A percentile compares a stretch with the other conserved stretches of the same genome.
Evolutionary conservation across 2,888 invertebrate species (phyloP).

Genomic region (Napeogenes inachia): DNA sequence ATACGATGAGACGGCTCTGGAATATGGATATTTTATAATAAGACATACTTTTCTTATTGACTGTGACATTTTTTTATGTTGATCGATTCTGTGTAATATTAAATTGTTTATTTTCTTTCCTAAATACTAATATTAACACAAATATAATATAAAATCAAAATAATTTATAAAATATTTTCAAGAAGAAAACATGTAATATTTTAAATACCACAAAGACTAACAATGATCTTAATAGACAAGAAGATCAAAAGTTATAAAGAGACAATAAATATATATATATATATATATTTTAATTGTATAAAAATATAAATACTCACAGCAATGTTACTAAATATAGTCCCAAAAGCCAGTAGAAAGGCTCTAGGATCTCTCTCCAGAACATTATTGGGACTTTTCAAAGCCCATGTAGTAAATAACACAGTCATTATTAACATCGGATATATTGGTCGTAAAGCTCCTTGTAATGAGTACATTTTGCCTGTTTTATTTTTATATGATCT

Average conservation of each 20-base stretch:
- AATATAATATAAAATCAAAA: too few relatives aligned
- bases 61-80: too few relatives aligned
- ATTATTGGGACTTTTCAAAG: slow-evolving; percentile 82
- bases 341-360: slow-evolving; percentile 90
- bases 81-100: too few relatives aligned
- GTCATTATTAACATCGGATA: slow-evolving; percentile 76
- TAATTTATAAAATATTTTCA: too few relatives aligned
- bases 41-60: too few relatives aligned
- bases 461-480: slow-evolving; percentile 84
- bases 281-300: not conserved
- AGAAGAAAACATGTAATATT: too few relatives aligned
- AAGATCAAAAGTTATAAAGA: too few relatives aligned
- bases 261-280: not conserved
- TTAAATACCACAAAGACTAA: too few relatives aligned
- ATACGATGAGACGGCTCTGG: slow-evolving; percentile 96
- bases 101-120: too few relatives aligned
- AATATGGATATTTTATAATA: slow-evolving; percentile 29
- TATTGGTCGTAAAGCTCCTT: slow-evolving; percentile 80
- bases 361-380: slow-evolving; percentile 90
- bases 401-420: slow-evolving; percentile 84
- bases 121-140: too few relatives aligned
- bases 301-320: slow-evolving; percentile 81
- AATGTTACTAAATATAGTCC: slow-evolving; percentile 97
- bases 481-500: slow-evolving; percentile 88
- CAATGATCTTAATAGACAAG: too few relatives aligned